These are phyloP conservation scores for Nerophis ophidion DNA, from an alignment of 2,113 vertebrate species.

Conservation along the genomic window DNA sequence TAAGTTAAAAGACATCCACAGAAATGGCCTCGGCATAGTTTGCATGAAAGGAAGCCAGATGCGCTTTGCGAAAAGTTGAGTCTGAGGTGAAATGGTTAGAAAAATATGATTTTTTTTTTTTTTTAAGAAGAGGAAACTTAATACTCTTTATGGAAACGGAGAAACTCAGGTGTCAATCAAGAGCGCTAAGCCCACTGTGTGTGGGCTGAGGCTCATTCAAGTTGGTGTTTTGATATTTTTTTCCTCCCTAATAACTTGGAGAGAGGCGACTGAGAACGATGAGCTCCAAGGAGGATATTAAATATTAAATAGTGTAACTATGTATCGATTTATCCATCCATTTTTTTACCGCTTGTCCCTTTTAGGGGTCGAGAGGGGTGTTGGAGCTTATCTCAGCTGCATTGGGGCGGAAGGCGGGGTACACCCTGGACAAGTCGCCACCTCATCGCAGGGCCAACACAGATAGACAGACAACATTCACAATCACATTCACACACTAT, in stretches of 20 bases:
- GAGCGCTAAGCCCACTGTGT: slow-evolving; percentile 18
- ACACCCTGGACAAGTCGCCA: too few species aligned
- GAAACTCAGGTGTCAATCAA: slow-evolving; percentile 39
- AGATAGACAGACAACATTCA: too few species aligned
- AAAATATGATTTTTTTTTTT: slow-evolving; percentile 20
- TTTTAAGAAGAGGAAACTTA: slow-evolving; percentile 31
- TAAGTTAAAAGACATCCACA: slow-evolving; percentile 47
- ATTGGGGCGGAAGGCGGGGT: too few species aligned
- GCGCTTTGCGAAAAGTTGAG: slow-evolving; percentile 28
- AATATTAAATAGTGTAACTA: neutral
- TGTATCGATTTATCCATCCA: too few species aligned
- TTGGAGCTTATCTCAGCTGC: too few species aligned
- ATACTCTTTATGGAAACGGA: slow-evolving; percentile 42
- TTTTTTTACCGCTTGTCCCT: too few species aligned
- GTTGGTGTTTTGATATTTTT: slow-evolving; percentile 31
- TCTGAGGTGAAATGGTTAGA: slow-evolving; percentile 32
- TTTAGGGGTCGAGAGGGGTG: too few species aligned
- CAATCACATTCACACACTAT: too few species aligned
- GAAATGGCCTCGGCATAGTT: slow-evolving; percentile 42
- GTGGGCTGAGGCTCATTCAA: slow-evolving; percentile 27
- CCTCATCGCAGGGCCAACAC: too few species aligned
- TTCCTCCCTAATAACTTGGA: slow-evolving; percentile 19
- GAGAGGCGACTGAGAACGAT: slow-evolving; percentile 26
- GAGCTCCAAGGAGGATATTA: slow-evolving; percentile 8
- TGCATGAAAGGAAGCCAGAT: slow-evolving; percentile 55